Conservation (phyloP, 2,888 invertebrate genomes). For the Heliconius ethilla region DNA sequence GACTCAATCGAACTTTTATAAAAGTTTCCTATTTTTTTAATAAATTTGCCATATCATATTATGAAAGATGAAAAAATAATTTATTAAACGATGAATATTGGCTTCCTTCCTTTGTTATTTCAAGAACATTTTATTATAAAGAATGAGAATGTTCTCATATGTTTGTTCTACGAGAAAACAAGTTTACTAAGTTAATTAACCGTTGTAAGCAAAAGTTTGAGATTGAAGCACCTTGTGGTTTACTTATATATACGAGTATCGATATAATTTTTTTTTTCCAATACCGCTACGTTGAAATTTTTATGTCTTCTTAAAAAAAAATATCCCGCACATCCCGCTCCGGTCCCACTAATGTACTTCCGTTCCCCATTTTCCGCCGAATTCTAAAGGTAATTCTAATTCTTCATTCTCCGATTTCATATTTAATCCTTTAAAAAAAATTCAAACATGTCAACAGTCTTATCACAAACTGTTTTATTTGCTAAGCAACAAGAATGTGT, state of each 20-base stretch:
- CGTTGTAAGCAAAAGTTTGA: conserved; percentile 32
- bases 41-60: neutral
- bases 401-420: neutral
- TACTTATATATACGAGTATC: neutral
- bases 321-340: too few species aligned
- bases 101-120: neutral
- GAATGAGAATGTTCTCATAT: neutral
- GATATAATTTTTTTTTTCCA: neutral
- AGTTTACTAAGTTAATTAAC: conserved; percentile 36
- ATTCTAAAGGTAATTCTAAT: too few species aligned
- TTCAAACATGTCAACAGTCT: neutral
- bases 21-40: neutral
- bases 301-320: too few species aligned
- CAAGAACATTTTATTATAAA: conserved; percentile 7
- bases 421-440: neutral
- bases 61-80: neutral
- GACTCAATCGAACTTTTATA: neutral
- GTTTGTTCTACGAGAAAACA: conserved; percentile 20
- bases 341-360: too few species aligned
- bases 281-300: too few species aligned
- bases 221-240: conserved; percentile 4
- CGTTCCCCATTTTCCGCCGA: too few species aligned
- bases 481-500: neutral
- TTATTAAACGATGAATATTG: neutral
- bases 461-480: neutral